Percentiles rank a stretch among this genome's conserved stretches.
Conservation (phyloP, 2,113 vertebrate genomes). For the Atractosteus spatula region DNA sequence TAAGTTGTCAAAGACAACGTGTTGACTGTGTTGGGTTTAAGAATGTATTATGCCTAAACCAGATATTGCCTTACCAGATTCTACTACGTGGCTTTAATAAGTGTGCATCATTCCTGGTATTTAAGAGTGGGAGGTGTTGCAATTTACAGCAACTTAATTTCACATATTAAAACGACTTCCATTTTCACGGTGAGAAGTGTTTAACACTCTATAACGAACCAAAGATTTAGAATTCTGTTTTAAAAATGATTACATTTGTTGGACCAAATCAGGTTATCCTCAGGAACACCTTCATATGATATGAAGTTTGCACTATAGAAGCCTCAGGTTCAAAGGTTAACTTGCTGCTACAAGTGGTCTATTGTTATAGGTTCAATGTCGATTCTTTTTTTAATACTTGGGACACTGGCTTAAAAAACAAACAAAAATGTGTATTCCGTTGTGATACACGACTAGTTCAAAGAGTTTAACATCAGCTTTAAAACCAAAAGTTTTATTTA, state of each 20-base stretch:
- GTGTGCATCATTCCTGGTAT: neutral
- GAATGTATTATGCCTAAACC: neutral
- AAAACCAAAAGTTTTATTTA: no score
- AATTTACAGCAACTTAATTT: no score
- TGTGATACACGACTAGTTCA: no score
- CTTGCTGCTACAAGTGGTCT: conserved; percentile 20
- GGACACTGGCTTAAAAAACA: no score
- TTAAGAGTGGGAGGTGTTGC: no score
- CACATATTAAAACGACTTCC: no score
- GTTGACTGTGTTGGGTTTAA: neutral
- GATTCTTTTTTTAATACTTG: neutral
- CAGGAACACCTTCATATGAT: conserved; percentile 19
- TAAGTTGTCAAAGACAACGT: conserved; percentile 1
- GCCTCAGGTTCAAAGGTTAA: conserved; percentile 29
- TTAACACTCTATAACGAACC: neutral
- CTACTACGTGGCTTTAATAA: neutral
- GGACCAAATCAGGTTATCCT: neutral
- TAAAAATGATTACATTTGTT: neutral
- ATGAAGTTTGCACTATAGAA: conserved; percentile 26
- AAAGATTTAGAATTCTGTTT: neutral
- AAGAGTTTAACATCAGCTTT: no score
- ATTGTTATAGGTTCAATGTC: neutral
- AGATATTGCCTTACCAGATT: neutral
- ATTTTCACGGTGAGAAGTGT: no score
- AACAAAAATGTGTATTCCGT: no score